Evolutionary conservation across 2,113 vertebrate genomes (phyloP).

Genomic region (Illadopsis cleaveri): DNA sequence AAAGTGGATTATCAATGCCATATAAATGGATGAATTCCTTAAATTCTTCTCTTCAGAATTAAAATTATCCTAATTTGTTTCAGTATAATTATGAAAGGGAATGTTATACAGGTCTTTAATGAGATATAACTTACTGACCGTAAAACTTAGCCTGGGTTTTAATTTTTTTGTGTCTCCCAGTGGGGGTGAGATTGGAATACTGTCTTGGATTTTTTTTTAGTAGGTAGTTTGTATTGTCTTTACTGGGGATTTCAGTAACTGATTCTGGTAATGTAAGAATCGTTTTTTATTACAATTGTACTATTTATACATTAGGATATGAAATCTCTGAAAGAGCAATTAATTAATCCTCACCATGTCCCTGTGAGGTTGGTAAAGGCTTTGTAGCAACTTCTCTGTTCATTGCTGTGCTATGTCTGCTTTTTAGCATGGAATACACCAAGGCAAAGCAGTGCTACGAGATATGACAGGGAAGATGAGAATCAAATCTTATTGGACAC

Average conservation of each 20-base stretch:
- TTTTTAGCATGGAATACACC: background rate
- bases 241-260: background rate
- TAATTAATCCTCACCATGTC: constrained; percentile 28
- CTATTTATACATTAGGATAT: constrained; percentile 8
- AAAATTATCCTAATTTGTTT: constrained; percentile 19
- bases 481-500: background rate
- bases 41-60: background rate
- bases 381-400: background rate
- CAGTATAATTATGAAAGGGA: background rate
- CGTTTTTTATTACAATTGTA: background rate
- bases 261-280: constrained; percentile 1
- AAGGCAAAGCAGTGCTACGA: background rate
- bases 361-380: background rate
- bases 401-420: background rate
- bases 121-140: background rate
- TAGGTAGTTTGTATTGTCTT: background rate
- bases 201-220: background rate
- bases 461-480: background rate
- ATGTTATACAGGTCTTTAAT: background rate
- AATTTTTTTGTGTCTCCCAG: constrained; percentile 11
- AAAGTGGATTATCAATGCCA: background rate
- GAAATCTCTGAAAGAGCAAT: background rate
- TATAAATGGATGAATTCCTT: background rate
- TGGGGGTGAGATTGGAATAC: background rate
- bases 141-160: constrained; percentile 3